Percentiles rank a stretch among this genome's conserved stretches.
Evolutionary conservation across 2,888 invertebrate species (phyloP).

Genomic region (Eupithecia pulchellata): DNA sequence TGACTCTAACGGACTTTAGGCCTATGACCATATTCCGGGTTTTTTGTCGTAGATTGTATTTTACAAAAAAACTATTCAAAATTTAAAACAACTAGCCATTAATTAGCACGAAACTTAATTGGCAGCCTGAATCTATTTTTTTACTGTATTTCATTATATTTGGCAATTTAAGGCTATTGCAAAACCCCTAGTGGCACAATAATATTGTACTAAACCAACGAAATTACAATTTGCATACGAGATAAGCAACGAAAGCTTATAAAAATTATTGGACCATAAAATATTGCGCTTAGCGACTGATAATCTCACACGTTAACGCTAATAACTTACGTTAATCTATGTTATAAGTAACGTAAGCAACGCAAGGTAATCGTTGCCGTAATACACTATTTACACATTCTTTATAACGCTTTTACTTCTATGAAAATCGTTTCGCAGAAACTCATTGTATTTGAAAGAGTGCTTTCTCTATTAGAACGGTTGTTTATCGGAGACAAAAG

Average conservation of each 20-base stretch:
- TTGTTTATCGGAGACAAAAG: background rate
- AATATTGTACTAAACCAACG: slow-evolving; percentile 14
- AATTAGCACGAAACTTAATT: background rate
- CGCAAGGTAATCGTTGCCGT: slow-evolving; percentile 13
- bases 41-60: background rate
- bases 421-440: slow-evolving; percentile 19
- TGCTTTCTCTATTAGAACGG: slow-evolving; percentile 8
- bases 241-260: slow-evolving; percentile 24
- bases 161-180: background rate
- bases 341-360: slow-evolving; percentile 22
- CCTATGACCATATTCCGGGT: background rate
- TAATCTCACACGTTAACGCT: slow-evolving; percentile 15
- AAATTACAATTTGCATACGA: slow-evolving; percentile 26
- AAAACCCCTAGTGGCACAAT: background rate
- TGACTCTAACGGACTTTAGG: background rate
- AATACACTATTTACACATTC: slow-evolving; percentile 7
- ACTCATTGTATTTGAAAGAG: slow-evolving; percentile 9
- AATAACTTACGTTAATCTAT: slow-evolving; percentile 10
- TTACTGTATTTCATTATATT: background rate
- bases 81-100: background rate
- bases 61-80: background rate
- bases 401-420: slow-evolving; percentile 15
- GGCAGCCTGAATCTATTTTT: background rate
- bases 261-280: slow-evolving; percentile 45
- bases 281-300: slow-evolving; percentile 27